phyloP scores from a whole-genome alignment of 2,888 invertebrate species.

The Andrena dorsata region DNA sequence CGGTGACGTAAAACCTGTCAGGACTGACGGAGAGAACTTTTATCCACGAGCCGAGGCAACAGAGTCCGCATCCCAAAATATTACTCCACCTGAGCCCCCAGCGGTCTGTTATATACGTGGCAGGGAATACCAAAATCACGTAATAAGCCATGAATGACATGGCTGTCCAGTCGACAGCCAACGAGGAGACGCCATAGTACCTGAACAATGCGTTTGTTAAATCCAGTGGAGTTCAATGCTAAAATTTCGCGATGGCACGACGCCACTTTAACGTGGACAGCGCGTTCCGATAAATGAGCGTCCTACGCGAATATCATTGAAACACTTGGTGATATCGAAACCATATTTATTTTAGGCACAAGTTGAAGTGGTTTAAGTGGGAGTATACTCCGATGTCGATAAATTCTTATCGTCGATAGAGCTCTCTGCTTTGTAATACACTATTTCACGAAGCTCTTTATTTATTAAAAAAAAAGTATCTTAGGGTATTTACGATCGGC shows the following conservation, averaged over 20 bases:
- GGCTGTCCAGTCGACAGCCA: conserved; percentile 88
- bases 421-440: no score
- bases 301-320: no score
- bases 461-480: no score
- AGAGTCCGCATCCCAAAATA: conserved; percentile 86
- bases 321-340: no score
- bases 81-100: conserved; percentile 87
- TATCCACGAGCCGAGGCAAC: conserved; percentile 88
- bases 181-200: conserved; percentile 83
- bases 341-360: no score
- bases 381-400: no score
- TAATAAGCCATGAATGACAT: conserved; percentile 90
- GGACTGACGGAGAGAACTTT: conserved; percentile 88
- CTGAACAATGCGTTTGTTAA: conserved; percentile 62
- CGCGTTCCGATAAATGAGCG: no score
- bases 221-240: not conserved
- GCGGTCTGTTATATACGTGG: conserved; percentile 82
- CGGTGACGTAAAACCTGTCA: conserved; percentile 88
- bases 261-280: no score
- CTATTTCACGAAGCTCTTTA: no score
- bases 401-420: no score
- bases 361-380: no score
- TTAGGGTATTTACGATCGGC: no score
- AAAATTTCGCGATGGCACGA: not conserved
- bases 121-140: conserved; percentile 89